Evolutionary conservation across 2,888 invertebrate genomes (phyloP).

Genomic region (Myopa tessellatipennis): DNA sequence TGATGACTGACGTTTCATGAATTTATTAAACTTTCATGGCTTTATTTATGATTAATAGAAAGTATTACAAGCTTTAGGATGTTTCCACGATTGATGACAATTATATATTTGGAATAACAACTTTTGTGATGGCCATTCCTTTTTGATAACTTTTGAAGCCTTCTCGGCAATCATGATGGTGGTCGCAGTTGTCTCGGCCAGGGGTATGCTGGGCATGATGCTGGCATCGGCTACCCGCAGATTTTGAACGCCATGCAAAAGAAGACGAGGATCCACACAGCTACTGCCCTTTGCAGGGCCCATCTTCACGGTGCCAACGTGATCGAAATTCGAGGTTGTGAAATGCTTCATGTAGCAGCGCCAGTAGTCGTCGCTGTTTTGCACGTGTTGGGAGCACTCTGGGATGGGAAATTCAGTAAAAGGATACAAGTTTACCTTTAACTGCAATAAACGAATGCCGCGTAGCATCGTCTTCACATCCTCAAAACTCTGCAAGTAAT

Average conservation of each 20-base stretch:
- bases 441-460: slow-evolving; percentile 67
- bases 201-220: slow-evolving; percentile 79
- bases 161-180: slow-evolving; percentile 89
- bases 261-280: slow-evolving; percentile 76
- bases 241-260: slow-evolving; percentile 74
- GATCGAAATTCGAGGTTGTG: not conserved
- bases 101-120: too few species aligned
- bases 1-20: too few species aligned
- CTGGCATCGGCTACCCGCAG: slow-evolving; percentile 79
- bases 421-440: slow-evolving; percentile 49
- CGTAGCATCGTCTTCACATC: slow-evolving; percentile 71
- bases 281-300: slow-evolving; percentile 71
- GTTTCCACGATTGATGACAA: too few species aligned
- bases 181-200: slow-evolving; percentile 85
- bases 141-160: slow-evolving; percentile 72
- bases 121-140: slow-evolving; percentile 48
- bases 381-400: slow-evolving; percentile 53
- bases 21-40: too few species aligned
- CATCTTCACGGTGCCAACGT: slow-evolving; percentile 71
- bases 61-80: too few species aligned
- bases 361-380: slow-evolving; percentile 71
- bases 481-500: slow-evolving; percentile 73
- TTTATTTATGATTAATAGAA: too few species aligned
- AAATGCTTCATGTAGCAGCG: slow-evolving; percentile 75
- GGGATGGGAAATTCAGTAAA: slow-evolving; percentile 41